Evolutionary conservation across 2,888 invertebrate genomes (phyloP).

Genomic region (Cheilosia urbana): DNA sequence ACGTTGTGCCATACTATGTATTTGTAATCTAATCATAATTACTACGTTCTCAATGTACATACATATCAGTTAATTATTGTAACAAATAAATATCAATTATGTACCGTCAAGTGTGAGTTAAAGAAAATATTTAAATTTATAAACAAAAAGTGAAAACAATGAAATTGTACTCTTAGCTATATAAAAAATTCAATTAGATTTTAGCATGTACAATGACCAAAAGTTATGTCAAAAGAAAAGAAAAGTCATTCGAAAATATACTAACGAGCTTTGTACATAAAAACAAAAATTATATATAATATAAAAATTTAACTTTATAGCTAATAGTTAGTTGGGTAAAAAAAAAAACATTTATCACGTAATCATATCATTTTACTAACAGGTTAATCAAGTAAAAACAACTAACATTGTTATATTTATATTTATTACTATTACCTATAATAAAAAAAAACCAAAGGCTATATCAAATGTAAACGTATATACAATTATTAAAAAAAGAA

Average conservation of each 20-base stretch:
- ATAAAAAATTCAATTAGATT: not conserved
- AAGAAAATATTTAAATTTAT: not conserved
- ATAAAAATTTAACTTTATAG: constrained; percentile 29
- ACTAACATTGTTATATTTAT: constrained; percentile 60
- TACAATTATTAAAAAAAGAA: not conserved
- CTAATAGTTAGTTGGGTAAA: constrained; percentile 38
- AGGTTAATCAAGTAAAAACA: constrained; percentile 36
- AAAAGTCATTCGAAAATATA: constrained; percentile 16
- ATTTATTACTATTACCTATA: constrained; percentile 44
- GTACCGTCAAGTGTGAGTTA: constrained; percentile 25
- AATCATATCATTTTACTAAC: constrained; percentile 71
- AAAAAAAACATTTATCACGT: constrained; percentile 55
- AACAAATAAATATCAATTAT: constrained; percentile 58
- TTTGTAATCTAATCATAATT: constrained; percentile 50
- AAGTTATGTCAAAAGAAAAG: not conserved
- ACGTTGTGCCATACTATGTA: constrained; percentile 53
- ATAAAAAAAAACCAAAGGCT: constrained; percentile 23
- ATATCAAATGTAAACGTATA: constrained; percentile 19
- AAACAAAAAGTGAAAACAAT: constrained; percentile 36
- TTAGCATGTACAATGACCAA: not conserved
- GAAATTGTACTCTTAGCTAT: constrained; percentile 42
- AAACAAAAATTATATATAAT: constrained; percentile 1
- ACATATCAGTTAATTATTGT: constrained; percentile 70
- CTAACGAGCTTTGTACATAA: constrained; percentile 63
- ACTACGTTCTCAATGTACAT: constrained; percentile 64